These are phyloP conservation scores for Poeciliopsis gracilis DNA, from an alignment of 2,797 vertebrate genomes.

Conservation along the genomic window DNA sequence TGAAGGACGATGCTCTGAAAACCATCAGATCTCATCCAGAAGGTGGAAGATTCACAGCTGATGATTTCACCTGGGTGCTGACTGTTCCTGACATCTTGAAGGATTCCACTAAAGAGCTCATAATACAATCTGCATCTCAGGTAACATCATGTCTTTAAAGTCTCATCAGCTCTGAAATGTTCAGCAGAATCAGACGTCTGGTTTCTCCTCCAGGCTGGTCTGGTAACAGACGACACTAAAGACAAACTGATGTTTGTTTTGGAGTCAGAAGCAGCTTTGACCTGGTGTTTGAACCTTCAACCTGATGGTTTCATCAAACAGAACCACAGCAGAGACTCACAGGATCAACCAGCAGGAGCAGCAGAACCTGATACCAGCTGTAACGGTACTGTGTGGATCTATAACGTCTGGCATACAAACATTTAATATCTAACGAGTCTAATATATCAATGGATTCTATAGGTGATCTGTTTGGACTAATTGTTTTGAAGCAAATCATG, in stretches of 20 bases:
- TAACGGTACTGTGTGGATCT: slow-evolving; percentile 6
- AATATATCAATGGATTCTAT: neutral
- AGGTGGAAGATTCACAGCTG: too few relatives aligned
- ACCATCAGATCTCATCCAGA: too few relatives aligned
- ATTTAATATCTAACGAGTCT: neutral
- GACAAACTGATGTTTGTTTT: fast-evolving
- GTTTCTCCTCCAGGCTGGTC: neutral
- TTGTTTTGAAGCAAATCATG: neutral
- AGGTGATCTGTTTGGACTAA: neutral
- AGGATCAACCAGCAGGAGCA: neutral
- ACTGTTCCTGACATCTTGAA: too few relatives aligned
- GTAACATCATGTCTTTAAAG: slow-evolving; percentile 1
- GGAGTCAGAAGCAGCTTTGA: too few relatives aligned
- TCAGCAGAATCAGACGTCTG: fast-evolving
- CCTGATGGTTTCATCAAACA: neutral
- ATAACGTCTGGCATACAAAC: neutral
- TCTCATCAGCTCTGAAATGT: neutral
- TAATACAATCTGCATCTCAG: neutral
- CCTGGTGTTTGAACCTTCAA: too few relatives aligned
- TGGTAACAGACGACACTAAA: fast-evolving
- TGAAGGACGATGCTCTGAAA: too few relatives aligned
- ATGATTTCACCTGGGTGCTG: too few relatives aligned
- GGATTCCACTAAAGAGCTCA: neutral
- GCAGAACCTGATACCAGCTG: neutral
- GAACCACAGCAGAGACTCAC: fast-evolving